Evolutionary conservation across 1,140 invertebrate genomes (phyloP).

Genomic region (Phortica variegata): DNA sequence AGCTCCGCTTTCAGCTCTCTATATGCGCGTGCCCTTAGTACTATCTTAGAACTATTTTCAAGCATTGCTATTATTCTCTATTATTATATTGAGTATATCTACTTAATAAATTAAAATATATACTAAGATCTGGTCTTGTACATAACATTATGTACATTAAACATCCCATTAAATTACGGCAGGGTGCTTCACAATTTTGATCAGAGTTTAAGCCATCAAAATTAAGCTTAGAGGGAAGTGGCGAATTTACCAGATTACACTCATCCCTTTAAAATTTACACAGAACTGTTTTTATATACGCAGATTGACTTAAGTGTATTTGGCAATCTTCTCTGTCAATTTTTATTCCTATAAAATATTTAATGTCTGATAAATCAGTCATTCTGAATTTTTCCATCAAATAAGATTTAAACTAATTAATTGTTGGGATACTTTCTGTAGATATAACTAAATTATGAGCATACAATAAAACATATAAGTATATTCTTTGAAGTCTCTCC

Average conservation of each 20-base stretch:
- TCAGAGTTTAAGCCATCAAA: slow-evolving; percentile 26
- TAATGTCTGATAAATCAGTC: slow-evolving; percentile 9
- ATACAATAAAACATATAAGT: slow-evolving; percentile 25
- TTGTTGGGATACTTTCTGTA: slow-evolving; percentile 14
- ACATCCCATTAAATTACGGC: slow-evolving; percentile 39
- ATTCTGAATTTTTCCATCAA: too few relatives aligned
- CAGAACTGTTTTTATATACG: slow-evolving; percentile 22
- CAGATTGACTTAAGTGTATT: slow-evolving; percentile 20
- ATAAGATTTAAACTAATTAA: slow-evolving; percentile 24
- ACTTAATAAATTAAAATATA: slow-evolving; percentile 36
- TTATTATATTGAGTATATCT: slow-evolving; percentile 37
- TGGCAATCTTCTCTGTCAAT: slow-evolving; percentile 16
- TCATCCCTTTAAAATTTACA: slow-evolving; percentile 37
- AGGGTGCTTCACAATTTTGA: slow-evolving; percentile 27
- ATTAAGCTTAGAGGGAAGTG: slow-evolving; percentile 25
- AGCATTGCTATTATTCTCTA: slow-evolving; percentile 30
- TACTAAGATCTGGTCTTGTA: slow-evolving; percentile 42
- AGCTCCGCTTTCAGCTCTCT: too few relatives aligned
- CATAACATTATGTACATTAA: slow-evolving; percentile 48
- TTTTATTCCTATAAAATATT: slow-evolving; percentile 23
- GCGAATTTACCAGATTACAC: slow-evolving; percentile 27
- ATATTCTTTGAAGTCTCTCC: slow-evolving; percentile 6
- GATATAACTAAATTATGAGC: slow-evolving; percentile 32
- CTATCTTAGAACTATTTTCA: slow-evolving; percentile 38
- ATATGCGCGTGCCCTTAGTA: too few relatives aligned